phyloP scores from a whole-genome alignment of 2,797 vertebrate genomes.

The Champsocephalus gunnari region DNA sequence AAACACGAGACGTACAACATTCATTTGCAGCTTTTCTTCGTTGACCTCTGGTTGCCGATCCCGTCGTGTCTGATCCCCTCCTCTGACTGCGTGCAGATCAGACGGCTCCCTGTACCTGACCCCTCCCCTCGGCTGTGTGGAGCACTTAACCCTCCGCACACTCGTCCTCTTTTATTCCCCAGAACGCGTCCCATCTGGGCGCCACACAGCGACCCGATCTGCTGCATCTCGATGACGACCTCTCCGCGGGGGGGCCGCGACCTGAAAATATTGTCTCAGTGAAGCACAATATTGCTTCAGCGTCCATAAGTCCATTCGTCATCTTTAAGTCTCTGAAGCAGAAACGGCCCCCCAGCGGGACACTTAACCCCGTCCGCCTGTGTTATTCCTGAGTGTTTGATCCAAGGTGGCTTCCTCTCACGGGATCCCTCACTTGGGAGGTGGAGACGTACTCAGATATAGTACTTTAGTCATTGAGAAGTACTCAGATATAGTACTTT shows the following conservation, averaged over 20 bases:
- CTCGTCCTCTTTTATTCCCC: constrained; percentile 27
- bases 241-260: neutral
- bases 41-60: neutral
- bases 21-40: neutral
- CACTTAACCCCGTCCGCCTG: constrained; percentile 36
- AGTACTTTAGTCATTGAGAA: no score
- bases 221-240: neutral
- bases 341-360: constrained; percentile 35
- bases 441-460: no score
- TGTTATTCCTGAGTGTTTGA: constrained; percentile 52
- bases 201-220: neutral
- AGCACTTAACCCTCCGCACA: constrained; percentile 31
- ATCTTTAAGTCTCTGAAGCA: constrained; percentile 7
- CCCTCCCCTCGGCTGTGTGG: constrained; percentile 1
- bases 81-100: constrained; percentile 24
- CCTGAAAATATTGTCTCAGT: constrained; percentile 43
- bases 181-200: constrained; percentile 22
- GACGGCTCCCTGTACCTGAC: constrained; percentile 29
- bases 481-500: no score
- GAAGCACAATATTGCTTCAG: constrained; percentile 21
- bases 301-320: constrained; percentile 12
- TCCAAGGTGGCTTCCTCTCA: constrained; percentile 42
- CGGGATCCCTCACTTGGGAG: constrained; percentile 21
- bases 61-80: constrained; percentile 25
- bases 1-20: neutral